A percentile compares a stretch with the other conserved stretches of the same genome.
Conservation (phyloP, 2,797 vertebrate genomes). For the Parambassis ranga region DNA sequence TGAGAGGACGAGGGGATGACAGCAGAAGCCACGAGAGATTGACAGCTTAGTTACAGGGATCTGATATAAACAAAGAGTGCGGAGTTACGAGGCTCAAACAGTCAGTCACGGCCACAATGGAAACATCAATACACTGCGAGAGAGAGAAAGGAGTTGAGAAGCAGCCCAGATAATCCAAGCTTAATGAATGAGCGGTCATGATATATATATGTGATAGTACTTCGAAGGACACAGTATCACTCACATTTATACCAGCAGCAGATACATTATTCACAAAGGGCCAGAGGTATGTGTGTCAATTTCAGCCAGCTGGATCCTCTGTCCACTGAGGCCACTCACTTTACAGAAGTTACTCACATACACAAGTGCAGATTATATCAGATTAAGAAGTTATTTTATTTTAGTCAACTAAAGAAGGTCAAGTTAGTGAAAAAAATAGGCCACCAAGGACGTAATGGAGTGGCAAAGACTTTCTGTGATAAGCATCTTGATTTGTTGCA, state of each 20-base stretch:
- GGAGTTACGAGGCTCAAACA: slow-evolving; percentile 4
- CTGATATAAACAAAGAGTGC: slow-evolving; percentile 14
- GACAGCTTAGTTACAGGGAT: slow-evolving; percentile 33
- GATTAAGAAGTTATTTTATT: not conserved
- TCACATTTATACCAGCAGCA: slow-evolving; percentile 28
- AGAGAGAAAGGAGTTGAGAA: slow-evolving; percentile 11
- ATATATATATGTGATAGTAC: slow-evolving; percentile 63
- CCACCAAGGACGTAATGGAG: not conserved
- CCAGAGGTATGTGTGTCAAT: slow-evolving; percentile 54
- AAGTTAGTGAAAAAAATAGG: not conserved
- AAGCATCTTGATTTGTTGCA: slow-evolving; percentile 22
- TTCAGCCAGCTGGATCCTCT: slow-evolving; percentile 65
- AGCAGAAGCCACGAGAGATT: not conserved
- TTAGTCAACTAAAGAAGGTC: not conserved
- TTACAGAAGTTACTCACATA: slow-evolving; percentile 34
- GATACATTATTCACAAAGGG: slow-evolving; percentile 71
- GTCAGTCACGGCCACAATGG: slow-evolving; percentile 15
- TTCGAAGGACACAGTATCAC: slow-evolving; percentile 49
- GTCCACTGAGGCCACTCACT: slow-evolving; percentile 39
- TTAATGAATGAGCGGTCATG: slow-evolving; percentile 63
- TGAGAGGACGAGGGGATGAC: not conserved
- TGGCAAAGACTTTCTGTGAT: slow-evolving; percentile 1
- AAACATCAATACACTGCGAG: slow-evolving; percentile 10
- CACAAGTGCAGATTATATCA: not conserved
- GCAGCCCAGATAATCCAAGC: slow-evolving; percentile 48